Evolutionary conservation across 92 coral and sea anemone genomes (phyloP).

Genomic region (Phenganax subtilis): DNA sequence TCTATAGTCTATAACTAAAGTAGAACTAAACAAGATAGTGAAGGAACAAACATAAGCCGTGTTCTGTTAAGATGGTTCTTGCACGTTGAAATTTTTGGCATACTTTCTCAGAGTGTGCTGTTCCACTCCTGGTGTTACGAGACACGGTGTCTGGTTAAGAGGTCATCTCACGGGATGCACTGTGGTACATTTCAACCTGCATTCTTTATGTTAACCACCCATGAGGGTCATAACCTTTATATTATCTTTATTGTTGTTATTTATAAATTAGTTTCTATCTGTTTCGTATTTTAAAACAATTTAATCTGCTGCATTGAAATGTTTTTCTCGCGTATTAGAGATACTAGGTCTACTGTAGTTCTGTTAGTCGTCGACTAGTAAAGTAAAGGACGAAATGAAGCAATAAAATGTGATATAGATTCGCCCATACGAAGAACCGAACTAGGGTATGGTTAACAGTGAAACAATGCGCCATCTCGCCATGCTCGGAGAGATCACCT

Average conservation of each 20-base stretch:
- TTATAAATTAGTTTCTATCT: neutral
- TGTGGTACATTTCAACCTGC: slow-evolving; percentile 2
- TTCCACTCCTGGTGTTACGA: slow-evolving; percentile 26
- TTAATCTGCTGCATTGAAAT: neutral
- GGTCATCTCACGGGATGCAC: neutral
- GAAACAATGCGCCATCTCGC: too few species aligned
- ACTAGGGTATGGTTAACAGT: too few species aligned
- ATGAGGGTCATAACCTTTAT: neutral
- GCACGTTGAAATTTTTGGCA: neutral
- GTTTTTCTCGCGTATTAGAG: neutral
- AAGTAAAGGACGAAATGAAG: too few species aligned
- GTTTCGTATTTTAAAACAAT: neutral
- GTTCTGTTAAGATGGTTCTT: neutral
- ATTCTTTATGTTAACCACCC: slow-evolving; percentile 28
- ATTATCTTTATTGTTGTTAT: neutral
- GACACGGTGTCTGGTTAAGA: slow-evolving; percentile 41
- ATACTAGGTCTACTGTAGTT: too few species aligned
- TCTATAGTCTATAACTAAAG: too few species aligned
- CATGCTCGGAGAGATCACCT: neutral
- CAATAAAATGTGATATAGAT: too few species aligned
- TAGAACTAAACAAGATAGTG: neutral
- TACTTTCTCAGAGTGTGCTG: neutral
- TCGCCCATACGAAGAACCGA: too few species aligned
- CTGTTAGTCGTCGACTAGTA: too few species aligned
- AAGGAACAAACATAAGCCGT: neutral